Conservation (phyloP, 53 echinoderm and acorn worm species). For the Holothuria scabra region DNA sequence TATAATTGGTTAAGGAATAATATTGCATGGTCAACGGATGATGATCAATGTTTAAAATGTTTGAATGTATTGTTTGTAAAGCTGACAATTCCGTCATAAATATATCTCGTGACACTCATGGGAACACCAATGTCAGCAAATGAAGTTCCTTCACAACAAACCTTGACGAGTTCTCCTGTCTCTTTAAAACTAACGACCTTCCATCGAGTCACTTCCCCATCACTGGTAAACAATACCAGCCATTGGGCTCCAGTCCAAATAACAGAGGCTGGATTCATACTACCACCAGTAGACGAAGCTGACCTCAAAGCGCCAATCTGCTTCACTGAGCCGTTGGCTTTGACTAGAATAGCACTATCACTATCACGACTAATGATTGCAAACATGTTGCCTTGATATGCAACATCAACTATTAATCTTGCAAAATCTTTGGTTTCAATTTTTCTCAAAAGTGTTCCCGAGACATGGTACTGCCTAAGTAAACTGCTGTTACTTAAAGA, state of each 20-base stretch:
- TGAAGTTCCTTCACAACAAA: background rate
- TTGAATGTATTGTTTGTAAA: no score
- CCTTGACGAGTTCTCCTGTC: background rate
- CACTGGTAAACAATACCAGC: background rate
- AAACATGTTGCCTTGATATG: background rate
- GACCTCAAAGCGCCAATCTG: background rate
- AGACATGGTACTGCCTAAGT: background rate
- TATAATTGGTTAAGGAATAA: no score
- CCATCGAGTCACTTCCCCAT: background rate
- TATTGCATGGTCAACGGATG: no score
- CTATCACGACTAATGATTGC: background rate
- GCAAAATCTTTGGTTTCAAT: background rate
- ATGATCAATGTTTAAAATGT: no score
- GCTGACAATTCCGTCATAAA: slow-evolving; percentile 9
- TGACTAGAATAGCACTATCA: background rate
- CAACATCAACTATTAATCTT: background rate
- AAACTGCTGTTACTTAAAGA: background rate
- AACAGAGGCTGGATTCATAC: background rate
- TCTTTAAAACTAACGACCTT: background rate
- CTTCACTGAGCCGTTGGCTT: background rate
- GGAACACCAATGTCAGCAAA: background rate
- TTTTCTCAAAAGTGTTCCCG: background rate
- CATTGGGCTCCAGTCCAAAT: slow-evolving; percentile 1
- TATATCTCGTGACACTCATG: background rate
- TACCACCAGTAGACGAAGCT: background rate